phyloP scores from a whole-genome alignment of 2,113 vertebrate genomes.

The Nibea albiflora region DNA sequence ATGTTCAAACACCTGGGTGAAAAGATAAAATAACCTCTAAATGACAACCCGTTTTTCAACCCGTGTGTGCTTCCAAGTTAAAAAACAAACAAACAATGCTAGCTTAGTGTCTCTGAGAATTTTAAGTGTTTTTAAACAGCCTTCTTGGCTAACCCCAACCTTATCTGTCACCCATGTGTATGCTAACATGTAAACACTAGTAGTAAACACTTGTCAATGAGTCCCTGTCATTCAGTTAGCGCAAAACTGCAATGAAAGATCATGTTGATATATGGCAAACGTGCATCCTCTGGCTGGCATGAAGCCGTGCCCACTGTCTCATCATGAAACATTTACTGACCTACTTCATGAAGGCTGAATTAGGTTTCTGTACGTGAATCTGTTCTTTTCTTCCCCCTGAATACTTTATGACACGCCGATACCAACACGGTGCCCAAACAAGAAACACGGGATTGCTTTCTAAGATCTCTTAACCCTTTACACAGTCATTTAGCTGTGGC shows the following conservation, averaged over 20 bases:
- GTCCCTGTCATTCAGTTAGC: not conserved
- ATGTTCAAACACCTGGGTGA: no score
- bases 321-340: conserved; percentile 56
- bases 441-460: not conserved
- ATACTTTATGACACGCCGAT: conserved; percentile 23
- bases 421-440: conserved; percentile 24
- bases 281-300: not conserved
- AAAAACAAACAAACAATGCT: no score
- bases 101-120: no score
- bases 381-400: not conserved
- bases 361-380: conserved; percentile 1
- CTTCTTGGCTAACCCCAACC: not conserved
- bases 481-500: not conserved
- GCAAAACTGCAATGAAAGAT: not conserved
- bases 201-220: not conserved
- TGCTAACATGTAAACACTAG: not conserved
- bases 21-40: no score
- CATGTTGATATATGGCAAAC: not conserved
- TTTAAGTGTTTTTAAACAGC: not conserved
- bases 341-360: conserved; percentile 23
- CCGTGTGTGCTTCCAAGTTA: no score
- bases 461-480: not conserved
- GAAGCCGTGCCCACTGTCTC: not conserved
- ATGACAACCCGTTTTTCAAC: no score
- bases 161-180: not conserved